These are phyloP conservation scores for Loxodonta africana DNA, from an alignment of 2,113 vertebrate genomes.

Conservation along the genomic window DNA sequence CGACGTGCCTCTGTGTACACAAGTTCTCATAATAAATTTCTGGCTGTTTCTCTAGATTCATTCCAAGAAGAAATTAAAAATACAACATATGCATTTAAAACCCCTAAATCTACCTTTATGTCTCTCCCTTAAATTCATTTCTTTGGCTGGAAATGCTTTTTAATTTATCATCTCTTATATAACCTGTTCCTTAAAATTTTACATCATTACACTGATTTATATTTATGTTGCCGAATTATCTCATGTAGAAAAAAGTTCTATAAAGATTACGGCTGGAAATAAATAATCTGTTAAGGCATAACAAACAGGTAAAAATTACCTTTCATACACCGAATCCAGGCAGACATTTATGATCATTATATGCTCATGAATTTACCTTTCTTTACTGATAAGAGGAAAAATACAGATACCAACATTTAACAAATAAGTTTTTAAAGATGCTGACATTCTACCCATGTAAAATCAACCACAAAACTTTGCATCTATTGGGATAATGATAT, in stretches of 20 bases:
- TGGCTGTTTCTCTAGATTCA: background rate
- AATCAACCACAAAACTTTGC: background rate
- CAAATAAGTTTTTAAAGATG: background rate
- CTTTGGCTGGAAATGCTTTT: background rate
- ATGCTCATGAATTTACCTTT: background rate
- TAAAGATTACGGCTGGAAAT: background rate
- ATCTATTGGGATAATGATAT: background rate
- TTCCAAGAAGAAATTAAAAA: slow-evolving; percentile 29
- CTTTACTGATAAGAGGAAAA: background rate
- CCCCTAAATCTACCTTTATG: background rate
- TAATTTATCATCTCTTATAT: background rate
- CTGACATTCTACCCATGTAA: background rate
- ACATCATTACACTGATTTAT: background rate
- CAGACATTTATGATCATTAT: background rate
- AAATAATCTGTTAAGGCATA: background rate
- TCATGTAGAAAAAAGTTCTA: background rate
- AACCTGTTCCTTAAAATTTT: background rate
- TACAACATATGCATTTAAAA: slow-evolving; percentile 53
- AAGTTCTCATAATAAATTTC: background rate
- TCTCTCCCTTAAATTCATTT: background rate
- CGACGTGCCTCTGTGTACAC: background rate
- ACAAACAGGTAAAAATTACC: background rate
- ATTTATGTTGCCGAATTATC: background rate
- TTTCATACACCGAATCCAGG: background rate
- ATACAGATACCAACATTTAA: background rate